Evolutionary conservation across 1,140 invertebrate species (phyloP), one percentile per base, ranked within the genome.

Genomic region (Lithobius niger): DNA sequence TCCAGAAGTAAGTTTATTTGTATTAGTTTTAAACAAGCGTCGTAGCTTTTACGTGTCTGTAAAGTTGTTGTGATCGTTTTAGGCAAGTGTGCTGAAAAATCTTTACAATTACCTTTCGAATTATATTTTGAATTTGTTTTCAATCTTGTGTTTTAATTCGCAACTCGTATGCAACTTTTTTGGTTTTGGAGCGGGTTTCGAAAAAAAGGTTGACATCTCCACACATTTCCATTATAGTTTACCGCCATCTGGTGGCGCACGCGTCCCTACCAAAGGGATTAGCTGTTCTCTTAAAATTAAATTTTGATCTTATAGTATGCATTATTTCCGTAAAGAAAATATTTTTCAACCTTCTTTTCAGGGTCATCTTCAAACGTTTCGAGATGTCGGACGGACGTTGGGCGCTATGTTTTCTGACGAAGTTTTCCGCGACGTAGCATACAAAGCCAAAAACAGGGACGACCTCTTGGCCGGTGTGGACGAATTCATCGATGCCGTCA

Each of bases 391-490:
- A 2, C 77, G 95, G 58, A 92, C 94, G 1, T 96, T 98, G 83
- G 92, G 93, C 18, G 97, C 95, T 0, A 72, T 99, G 2, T 96
- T 99, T 88, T 94, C 92, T 18, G 95, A 98, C 72, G 94, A 98
- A 77, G 88, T 99, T 62, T 99, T 99, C 72, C 93, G 98, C 66
- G 94, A 98, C 71, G 92, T 98, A 3, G 95, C 95, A 0, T 99
- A 98, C 72, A 84, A 92, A 68, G 93, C 94, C 0, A 83, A 82
- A 60, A 94, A 91, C 69, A 78, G 90, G 57, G 84, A 88, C 66
- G 93, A 98, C 71, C 73, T 98, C n/a, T 68, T 98, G 48, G 88
- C 92, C 27, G 96, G 92, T 1, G 82, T 99, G 44, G 95, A 99
- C 70, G 95, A 98, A 70, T 99, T 99, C 68, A 73, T 98, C 27